These are phyloP conservation scores for Chromobotia macracanthus DNA, from an alignment of 2,797 vertebrate species.

Conservation along the genomic window DNA sequence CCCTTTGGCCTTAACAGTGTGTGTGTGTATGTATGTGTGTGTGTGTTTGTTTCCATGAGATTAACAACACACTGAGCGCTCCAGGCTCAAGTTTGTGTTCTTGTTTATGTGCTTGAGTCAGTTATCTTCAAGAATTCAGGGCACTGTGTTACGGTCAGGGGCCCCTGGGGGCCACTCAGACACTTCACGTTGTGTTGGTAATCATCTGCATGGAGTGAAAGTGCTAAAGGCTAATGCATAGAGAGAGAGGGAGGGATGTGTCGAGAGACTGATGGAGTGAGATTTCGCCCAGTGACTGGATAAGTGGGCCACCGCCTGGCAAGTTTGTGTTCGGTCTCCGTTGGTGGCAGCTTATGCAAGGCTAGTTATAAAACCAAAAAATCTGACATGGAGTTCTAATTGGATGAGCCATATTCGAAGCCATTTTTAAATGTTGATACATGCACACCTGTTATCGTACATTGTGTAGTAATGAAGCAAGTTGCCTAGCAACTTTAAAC, in stretches of 20 bases:
- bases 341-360: background rate
- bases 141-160: constrained; percentile 26
- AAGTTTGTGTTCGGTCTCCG: constrained; percentile 19
- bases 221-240: constrained; percentile 21
- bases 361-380: background rate
- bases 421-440: background rate
- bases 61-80: constrained; percentile 11
- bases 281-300: background rate
- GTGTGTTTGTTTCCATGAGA: constrained; percentile 4
- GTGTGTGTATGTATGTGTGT: background rate
- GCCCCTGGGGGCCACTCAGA: constrained; percentile 24
- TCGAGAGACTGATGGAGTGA: constrained; percentile 25
- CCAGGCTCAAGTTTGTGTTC: background rate
- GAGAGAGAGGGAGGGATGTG: constrained; percentile 20
- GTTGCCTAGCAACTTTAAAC: too few relatives aligned
- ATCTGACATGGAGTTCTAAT: background rate
- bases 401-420: background rate
- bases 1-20: constrained; percentile 42
- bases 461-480: too few relatives aligned
- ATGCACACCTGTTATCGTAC: background rate
- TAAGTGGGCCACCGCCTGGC: constrained; percentile 22
- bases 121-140: constrained; percentile 42
- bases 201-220: constrained; percentile 33
- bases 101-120: constrained; percentile 15
- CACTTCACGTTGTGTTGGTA: constrained; percentile 44